Conservation (phyloP, 1,140 invertebrate genomes). For the Popillia japonica region DNA sequence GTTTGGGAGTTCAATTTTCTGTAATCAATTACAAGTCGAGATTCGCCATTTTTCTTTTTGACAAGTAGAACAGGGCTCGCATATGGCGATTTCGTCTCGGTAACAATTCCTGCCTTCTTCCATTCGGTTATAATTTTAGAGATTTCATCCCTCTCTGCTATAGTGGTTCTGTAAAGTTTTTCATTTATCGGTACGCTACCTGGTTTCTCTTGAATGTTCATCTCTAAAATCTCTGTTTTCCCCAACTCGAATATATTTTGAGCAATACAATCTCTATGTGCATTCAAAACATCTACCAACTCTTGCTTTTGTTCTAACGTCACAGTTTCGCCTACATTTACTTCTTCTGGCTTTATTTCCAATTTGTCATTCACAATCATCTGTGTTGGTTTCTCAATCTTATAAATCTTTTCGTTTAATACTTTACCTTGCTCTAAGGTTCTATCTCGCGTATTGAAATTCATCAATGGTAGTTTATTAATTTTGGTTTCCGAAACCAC, state of each 20-base stretch:
- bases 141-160: too few relatives aligned
- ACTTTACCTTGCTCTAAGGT: background rate
- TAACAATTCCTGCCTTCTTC: conserved; percentile 45
- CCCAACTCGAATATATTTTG: background rate
- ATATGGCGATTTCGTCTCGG: too few relatives aligned
- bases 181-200: too few relatives aligned
- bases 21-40: too few relatives aligned
- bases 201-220: too few relatives aligned
- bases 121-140: too few relatives aligned
- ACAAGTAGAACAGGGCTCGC: conserved; percentile 38
- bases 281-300: background rate
- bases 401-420: background rate
- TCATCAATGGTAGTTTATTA: background rate
- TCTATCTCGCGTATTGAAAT: background rate
- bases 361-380: background rate
- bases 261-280: background rate
- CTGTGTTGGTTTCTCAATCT: background rate
- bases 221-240: background rate
- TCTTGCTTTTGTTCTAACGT: background rate
- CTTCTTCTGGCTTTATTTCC: background rate
- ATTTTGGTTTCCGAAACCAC: background rate
- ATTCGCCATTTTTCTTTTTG: conserved; percentile 34
- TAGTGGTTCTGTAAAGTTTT: too few relatives aligned
- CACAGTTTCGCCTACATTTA: background rate
- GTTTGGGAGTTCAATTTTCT: too few relatives aligned